A percentile compares a stretch with the other conserved stretches of the same genome.
phyloP scores from a whole-genome alignment of 2,113 vertebrate species.

The Perca fluviatilis region DNA sequence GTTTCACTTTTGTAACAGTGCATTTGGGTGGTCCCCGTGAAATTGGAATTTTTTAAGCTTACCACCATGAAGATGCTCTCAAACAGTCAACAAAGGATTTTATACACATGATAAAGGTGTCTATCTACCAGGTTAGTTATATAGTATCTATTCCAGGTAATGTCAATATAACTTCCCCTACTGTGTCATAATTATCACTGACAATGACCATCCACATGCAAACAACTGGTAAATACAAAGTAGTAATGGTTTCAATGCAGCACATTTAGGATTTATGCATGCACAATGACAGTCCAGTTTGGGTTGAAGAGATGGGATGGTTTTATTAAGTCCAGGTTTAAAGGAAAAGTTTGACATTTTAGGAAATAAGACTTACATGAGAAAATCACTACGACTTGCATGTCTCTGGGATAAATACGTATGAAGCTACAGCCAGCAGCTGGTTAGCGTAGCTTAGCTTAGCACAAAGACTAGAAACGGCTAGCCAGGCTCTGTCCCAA shows the following conservation, averaged over 20 bases:
- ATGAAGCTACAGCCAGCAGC: not conserved
- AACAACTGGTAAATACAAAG: not conserved
- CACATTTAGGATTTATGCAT: too few species aligned
- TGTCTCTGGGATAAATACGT: not conserved
- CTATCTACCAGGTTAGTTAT: not conserved
- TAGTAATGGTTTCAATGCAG: not conserved
- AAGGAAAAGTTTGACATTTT: not conserved
- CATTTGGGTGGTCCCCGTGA: not conserved
- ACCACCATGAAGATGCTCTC: not conserved
- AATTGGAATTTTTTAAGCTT: slow-evolving; percentile 45
- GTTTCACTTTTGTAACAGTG: slow-evolving; percentile 26
- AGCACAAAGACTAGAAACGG: too few species aligned
- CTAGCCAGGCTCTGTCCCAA: too few species aligned
- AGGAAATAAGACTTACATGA: not conserved
- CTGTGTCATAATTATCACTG: not conserved
- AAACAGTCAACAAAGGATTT: too few species aligned
- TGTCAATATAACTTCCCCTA: slow-evolving; percentile 7
- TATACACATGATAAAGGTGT: not conserved
- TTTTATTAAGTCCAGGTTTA: not conserved
- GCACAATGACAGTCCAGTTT: too few species aligned
- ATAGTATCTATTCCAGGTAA: not conserved
- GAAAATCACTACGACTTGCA: not conserved
- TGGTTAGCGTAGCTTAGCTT: too few species aligned
- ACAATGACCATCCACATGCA: not conserved
- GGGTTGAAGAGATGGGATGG: not conserved